Percentiles rank a stretch among this genome's conserved stretches.
Evolutionary conservation across 1,140 invertebrate species (phyloP).

Genomic region (Bombus affinis): DNA sequence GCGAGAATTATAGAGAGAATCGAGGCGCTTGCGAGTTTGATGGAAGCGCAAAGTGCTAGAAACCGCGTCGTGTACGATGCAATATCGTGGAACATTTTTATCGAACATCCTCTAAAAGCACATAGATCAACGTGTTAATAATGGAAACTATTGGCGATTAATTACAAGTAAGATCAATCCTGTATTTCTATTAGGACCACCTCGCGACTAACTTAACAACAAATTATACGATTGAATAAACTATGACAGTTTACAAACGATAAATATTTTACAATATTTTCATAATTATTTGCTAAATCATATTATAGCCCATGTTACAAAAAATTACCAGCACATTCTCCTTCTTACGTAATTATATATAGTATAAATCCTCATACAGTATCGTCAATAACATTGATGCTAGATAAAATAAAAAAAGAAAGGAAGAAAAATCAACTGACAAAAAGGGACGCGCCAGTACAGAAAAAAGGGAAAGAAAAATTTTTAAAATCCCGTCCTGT

Average conservation of each 20-base stretch:
- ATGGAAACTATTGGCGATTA: neutral
- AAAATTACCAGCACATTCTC: too few relatives aligned
- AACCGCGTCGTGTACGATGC: neutral
- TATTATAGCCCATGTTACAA: too few relatives aligned
- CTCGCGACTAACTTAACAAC: too few relatives aligned
- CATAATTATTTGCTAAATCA: too few relatives aligned
- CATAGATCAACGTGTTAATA: neutral
- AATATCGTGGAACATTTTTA: neutral
- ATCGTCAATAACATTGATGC: too few relatives aligned
- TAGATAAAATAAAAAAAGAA: too few relatives aligned
- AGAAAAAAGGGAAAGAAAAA: neutral
- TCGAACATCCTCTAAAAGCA: neutral
- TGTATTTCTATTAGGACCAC: neutral
- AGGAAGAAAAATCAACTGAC: neutral
- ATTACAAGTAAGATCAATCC: too few relatives aligned
- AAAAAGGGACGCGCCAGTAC: neutral
- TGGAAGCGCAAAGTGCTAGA: neutral
- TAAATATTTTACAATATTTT: too few relatives aligned
- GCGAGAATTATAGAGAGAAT: constrained; percentile 7
- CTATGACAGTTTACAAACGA: too few relatives aligned
- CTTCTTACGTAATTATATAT: too few relatives aligned
- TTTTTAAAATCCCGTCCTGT: neutral
- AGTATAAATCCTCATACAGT: too few relatives aligned
- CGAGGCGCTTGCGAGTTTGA: constrained; percentile 6
- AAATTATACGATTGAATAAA: too few relatives aligned